Conservation (phyloP, 2,113 vertebrate genomes). For the Silurus meridionalis region DNA sequence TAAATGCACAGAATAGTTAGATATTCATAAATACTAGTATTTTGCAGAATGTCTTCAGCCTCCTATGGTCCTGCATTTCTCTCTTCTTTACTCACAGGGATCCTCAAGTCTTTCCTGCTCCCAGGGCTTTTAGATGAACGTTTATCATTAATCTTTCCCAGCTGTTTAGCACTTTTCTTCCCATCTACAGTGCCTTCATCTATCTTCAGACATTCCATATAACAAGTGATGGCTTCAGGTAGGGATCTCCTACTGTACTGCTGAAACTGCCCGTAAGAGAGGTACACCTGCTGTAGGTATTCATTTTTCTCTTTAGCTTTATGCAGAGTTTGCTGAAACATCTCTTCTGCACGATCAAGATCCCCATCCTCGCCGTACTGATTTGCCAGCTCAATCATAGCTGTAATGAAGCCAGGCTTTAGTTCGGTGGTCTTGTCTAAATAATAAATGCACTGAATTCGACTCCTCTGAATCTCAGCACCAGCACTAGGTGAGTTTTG, state of each 20-base stretch:
- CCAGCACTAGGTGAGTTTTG: not conserved
- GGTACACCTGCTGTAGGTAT: slow-evolving; percentile 9
- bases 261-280: slow-evolving; percentile 44
- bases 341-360: slow-evolving; percentile 43
- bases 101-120: too few species aligned
- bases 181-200: not conserved
- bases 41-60: too few species aligned
- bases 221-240: slow-evolving; percentile 42
- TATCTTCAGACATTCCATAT: slow-evolving; percentile 46
- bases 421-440: slow-evolving; percentile 43
- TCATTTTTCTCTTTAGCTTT: slow-evolving; percentile 45
- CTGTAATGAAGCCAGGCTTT: slow-evolving; percentile 39
- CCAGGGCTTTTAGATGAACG: too few species aligned
- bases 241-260: slow-evolving; percentile 31
- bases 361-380: slow-evolving; percentile 37
- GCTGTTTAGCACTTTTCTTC: slow-evolving; percentile 5
- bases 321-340: slow-evolving; percentile 45
- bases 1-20: too few species aligned
- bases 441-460: slow-evolving; percentile 45
- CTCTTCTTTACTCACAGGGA: too few species aligned
- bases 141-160: slow-evolving; percentile 38
- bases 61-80: too few species aligned
- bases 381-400: slow-evolving; percentile 46
- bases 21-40: too few species aligned
- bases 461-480: slow-evolving; percentile 7